Evolutionary conservation across 2,888 invertebrate species (phyloP), one percentile per base, ranked within the genome.

Genomic region (Melangyna quadrimaculata): DNA sequence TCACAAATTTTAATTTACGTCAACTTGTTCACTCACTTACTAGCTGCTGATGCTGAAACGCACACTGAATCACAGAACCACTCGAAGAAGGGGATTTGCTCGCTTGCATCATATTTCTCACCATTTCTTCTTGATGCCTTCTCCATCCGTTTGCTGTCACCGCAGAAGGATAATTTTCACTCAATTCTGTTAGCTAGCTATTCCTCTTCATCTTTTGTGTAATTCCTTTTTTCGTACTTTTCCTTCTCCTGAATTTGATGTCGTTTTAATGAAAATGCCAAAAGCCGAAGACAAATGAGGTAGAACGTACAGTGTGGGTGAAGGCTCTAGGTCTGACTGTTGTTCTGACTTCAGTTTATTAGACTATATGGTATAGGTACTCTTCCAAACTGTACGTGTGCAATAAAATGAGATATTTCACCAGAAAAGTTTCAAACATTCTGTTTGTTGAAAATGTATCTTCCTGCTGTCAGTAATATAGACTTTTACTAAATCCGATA

Each of bases 261-360:
- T 79, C 59, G 53, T 71, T 84, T 84, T 84, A 84, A 84, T 84
- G 84, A 83, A 84, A 84, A 79, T 71, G 84, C 84, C 84, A 84
- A 84, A 84, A 84, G 71, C 84, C 65, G 67, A 74, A 79, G 72
- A 79, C 79, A 84, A 84, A 79, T 84, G 71, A 53, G 59, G 19
- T 35, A 17, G 35, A 69, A n/a, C n/a, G n/a, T n/a, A n/a, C n/a
- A n/a, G n/a, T n/a, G 65, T 3, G n/a, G 19, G 48, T 43, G 24
- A n/a, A n/a, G 32, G 19, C 17, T 48, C 22, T 67, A 27, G 17
- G 29, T 32, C 32, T 63, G 45, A 37, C 45, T 19, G 27, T 19
- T 45, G 45, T 29, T 27, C 17, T 14, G 37, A 27, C 40, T 24
- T 19, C 14, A 24, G 65, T 27, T 45, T 65, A 14, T 48, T 19